These are phyloP conservation scores for Periphyllus acericola DNA, from an alignment of 2,888 invertebrate species.

Conservation along the genomic window DNA sequence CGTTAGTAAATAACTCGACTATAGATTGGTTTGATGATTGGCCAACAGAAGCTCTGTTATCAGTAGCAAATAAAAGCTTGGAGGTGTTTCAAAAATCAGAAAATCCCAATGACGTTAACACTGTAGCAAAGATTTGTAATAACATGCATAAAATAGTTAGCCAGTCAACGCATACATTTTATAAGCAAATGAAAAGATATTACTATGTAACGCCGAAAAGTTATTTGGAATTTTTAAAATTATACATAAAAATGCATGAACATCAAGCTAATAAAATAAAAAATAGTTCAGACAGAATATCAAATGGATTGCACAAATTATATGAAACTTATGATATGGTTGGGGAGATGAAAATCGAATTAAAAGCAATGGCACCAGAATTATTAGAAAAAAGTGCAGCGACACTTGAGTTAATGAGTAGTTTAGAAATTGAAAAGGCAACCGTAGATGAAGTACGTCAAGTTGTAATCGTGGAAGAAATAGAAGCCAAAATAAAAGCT, in stretches of 20 bases:
- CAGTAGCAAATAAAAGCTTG: conserved; percentile 80
- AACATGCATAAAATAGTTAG: conserved; percentile 64
- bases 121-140: conserved; percentile 41
- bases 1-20: conserved; percentile 93
- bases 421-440: conserved; percentile 81
- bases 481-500: conserved; percentile 86
- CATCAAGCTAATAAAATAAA: conserved; percentile 78
- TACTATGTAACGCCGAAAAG: conserved; percentile 95
- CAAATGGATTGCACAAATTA: conserved; percentile 83
- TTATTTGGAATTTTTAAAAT: conserved; percentile 88
- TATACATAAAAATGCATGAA: conserved; percentile 80
- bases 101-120: background rate
- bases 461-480: conserved; percentile 85
- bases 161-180: conserved; percentile 74
- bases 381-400: conserved; percentile 81
- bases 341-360: conserved; percentile 84
- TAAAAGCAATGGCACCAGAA: conserved; percentile 83
- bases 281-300: conserved; percentile 72
- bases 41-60: conserved; percentile 90
- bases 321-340: conserved; percentile 84
- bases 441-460: conserved; percentile 83
- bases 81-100: conserved; percentile 70
- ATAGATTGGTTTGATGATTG: conserved; percentile 96
- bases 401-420: conserved; percentile 79
- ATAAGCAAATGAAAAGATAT: conserved; percentile 77